Percentiles rank a stretch among this genome's conserved stretches.
phyloP scores from a whole-genome alignment of 2,888 invertebrate species.

The Parthenolecanium corni region DNA sequence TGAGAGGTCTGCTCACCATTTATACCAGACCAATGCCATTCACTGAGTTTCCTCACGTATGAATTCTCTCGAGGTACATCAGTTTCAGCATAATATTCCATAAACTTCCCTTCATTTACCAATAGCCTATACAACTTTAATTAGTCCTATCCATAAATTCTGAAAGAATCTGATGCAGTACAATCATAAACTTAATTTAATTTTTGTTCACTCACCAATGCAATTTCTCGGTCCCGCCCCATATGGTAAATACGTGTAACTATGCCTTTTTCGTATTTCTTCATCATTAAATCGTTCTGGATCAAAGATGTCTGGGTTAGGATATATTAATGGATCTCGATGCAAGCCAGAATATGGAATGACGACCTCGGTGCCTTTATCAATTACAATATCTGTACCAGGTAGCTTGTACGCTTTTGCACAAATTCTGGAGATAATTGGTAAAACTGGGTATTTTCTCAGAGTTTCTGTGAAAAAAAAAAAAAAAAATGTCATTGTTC shows the following conservation, averaged over 20 bases:
- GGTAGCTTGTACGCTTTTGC: slow-evolving; percentile 32
- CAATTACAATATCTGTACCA: slow-evolving; percentile 33
- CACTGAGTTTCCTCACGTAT: no score
- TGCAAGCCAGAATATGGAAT: slow-evolving; percentile 10
- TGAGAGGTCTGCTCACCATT: no score
- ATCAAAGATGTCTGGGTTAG: slow-evolving; percentile 37
- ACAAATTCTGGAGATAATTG: background rate
- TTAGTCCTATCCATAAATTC: no score
- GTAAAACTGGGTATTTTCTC: slow-evolving; percentile 5
- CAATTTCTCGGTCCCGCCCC: slow-evolving; percentile 35
- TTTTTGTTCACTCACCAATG: slow-evolving; percentile 32
- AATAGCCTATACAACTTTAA: no score
- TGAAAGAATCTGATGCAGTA: no score
- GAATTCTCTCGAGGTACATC: no score
- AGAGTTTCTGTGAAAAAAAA: background rate
- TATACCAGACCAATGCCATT: no score
- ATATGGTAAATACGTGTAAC: slow-evolving; percentile 35
- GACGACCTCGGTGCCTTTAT: slow-evolving; percentile 33
- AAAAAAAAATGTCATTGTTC: no score
- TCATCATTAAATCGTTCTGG: slow-evolving; percentile 37
- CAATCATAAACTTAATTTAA: no score
- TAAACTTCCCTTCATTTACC: no score
- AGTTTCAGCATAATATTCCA: no score
- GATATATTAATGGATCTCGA: slow-evolving; percentile 33
- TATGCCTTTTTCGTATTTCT: slow-evolving; percentile 32